Evolutionary conservation across 1,140 invertebrate species (phyloP), one percentile per base, ranked within the genome.

Genomic region (Panonychus citri): DNA sequence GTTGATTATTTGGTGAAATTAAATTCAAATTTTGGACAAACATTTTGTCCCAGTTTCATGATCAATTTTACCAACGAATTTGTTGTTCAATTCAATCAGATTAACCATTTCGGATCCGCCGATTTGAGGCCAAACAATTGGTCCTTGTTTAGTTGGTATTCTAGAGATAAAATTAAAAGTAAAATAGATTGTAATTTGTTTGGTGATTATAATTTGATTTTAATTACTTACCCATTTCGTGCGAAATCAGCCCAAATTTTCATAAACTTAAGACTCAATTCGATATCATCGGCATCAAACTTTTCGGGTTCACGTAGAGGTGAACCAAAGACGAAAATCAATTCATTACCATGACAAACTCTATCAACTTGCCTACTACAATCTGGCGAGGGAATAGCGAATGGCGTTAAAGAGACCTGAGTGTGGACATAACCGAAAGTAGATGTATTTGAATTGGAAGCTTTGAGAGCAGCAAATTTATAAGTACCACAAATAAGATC

Each of bases 321-420:
- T 13, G 17, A 7, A 15, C 57, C 89, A 68, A 94, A 94, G 21
- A 93, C 76, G 69, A 87, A 96, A 65, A 78, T 83, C 59, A 96
- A 90, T 70, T 96, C 91, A 69, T 95, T 89, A 1, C 81, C 90
- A 68, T 96, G 91, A 76, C 94, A 81, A 0, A 88, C 86, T 8
- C 90, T 90, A 43, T 43, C 42, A 2, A 46, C 7, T 15, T 13
- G 8, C 19, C 42, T 46, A 19, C 24, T n/a, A 5, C 42, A 46
- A 2, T 2, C 1, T 46, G 42, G 24, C 2, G n/a, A n/a, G n/a
- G n/a, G n/a, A 2, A 34, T 34, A 34, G 12, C 30, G 4, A 5
- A 34, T 5, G 30, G 4, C 30, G 4, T 34, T 34, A 2, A 21
- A 21, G 8, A n/a, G 42, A 21, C 24, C 5, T 46, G 42, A 46